Evolutionary conservation across 1,140 invertebrate species (phyloP).

Genomic region (Temnothorax curvispinosus): DNA sequence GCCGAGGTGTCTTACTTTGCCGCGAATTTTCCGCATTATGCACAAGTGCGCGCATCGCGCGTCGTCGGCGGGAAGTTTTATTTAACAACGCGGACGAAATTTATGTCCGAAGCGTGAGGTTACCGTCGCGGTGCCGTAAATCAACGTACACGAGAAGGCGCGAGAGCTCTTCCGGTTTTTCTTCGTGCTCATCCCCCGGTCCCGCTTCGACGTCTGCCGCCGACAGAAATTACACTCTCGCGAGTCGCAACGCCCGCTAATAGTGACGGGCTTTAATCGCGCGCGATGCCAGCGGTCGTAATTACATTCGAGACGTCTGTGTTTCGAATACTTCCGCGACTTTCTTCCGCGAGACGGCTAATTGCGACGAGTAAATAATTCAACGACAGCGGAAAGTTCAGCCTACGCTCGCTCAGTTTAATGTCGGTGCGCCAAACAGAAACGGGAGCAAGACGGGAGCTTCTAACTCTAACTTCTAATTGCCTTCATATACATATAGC

Average conservation of each 20-base stretch:
- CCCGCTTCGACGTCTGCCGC: neutral
- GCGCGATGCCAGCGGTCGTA: constrained; percentile 8
- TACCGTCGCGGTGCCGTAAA: constrained; percentile 57
- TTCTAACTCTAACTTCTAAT: constrained; percentile 42
- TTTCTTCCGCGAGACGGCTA: constrained; percentile 45
- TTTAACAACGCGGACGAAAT: constrained; percentile 62
- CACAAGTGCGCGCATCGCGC: constrained; percentile 43
- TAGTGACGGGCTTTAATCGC: constrained; percentile 32
- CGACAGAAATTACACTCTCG: constrained; percentile 25
- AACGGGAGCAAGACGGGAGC: neutral
- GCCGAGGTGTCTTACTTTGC: constrained; percentile 31
- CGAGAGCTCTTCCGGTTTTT: constrained; percentile 26
- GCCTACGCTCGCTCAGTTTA: neutral
- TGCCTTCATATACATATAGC: neutral
- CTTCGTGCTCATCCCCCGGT: neutral
- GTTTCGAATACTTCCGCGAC: constrained; percentile 33
- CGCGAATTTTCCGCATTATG: constrained; percentile 51
- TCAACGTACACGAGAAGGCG: constrained; percentile 31
- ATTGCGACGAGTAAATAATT: constrained; percentile 68
- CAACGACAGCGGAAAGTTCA: constrained; percentile 29
- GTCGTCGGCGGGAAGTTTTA: constrained; percentile 53
- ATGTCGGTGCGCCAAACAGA: constrained; percentile 8
- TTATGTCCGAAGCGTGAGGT: constrained; percentile 62
- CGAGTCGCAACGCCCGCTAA: neutral
- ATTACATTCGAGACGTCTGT: constrained; percentile 41